phyloP scores from a whole-genome alignment of 2,888 invertebrate genomes.

The Ormyrus pomaceus region DNA sequence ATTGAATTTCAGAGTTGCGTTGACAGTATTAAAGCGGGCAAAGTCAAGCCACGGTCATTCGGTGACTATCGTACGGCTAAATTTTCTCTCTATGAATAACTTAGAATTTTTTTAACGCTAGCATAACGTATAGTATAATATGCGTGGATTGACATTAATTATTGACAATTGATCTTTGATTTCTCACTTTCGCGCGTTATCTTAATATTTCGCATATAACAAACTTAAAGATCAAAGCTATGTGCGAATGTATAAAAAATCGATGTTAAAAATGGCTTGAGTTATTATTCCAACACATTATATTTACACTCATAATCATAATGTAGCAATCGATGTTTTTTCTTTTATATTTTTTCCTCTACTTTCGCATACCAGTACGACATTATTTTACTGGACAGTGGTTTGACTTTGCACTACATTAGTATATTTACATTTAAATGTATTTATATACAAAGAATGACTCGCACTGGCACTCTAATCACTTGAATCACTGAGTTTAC shows the following conservation, averaged over 20 bases:
- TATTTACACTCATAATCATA: slow-evolving; percentile 49
- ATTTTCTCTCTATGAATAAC: slow-evolving; percentile 44
- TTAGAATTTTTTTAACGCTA: slow-evolving; percentile 51
- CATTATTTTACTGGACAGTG: slow-evolving; percentile 61
- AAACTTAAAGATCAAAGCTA: slow-evolving; percentile 53
- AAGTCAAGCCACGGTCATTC: slow-evolving; percentile 74
- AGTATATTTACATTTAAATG: slow-evolving; percentile 74
- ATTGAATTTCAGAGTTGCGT: slow-evolving; percentile 74
- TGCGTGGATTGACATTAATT: slow-evolving; percentile 54
- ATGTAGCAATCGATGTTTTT: slow-evolving; percentile 48
- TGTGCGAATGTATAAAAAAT: slow-evolving; percentile 54
- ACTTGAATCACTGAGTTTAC: slow-evolving; percentile 70
- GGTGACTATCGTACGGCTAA: slow-evolving; percentile 48
- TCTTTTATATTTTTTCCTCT: slow-evolving; percentile 12
- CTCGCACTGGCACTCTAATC: slow-evolving; percentile 72
- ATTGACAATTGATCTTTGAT: slow-evolving; percentile 54
- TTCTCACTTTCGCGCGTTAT: slow-evolving; percentile 40
- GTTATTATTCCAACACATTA: slow-evolving; percentile 25
- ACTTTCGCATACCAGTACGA: slow-evolving; percentile 33
- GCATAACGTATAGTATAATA: slow-evolving; percentile 47
- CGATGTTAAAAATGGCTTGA: slow-evolving; percentile 55
- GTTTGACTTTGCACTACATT: slow-evolving; percentile 71
- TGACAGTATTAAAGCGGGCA: slow-evolving; percentile 70
- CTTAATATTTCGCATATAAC: slow-evolving; percentile 28
- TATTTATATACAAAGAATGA: slow-evolving; percentile 75